Base-by-base conservation (phyloP, 1,140 invertebrate species). In the Pseudomyrmex flavicornis region DNA sequence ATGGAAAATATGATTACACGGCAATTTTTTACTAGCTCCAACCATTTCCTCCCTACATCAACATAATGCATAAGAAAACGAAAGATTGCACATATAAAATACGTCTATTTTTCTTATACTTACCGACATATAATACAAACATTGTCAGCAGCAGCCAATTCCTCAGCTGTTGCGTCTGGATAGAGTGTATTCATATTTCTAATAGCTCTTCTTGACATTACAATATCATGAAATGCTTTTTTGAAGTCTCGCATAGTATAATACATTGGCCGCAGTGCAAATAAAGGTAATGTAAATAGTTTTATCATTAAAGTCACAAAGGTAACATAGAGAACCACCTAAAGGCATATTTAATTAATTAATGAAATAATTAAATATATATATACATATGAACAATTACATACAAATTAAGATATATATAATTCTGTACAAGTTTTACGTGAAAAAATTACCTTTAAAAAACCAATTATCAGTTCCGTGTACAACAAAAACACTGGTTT, bases 1-100 rank as follows among this genome's bases (percentile, higher is more conserved):
- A 94, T 99, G 99, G 95, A 99, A 99, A 90, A 99, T 99, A 93
- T 99, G 99, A 94, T 99, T 99, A 95, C 99, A 99, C 0, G 99
- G 99, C 76, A 99, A 95, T 93, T 99, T 99, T 95, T 99, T 99
- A 2, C 98, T 98, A 58, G 97, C 97, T 94, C 95, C 93, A 48
- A 96, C 92, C 95, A 95, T 95, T 85, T 95, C 95, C 83, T 95
- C 95, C 48, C 95, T 95, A 48, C 56, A 68, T 69, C 68, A 75
- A 20, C 69, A 70, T 44, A 54, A 56, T n/a, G 9, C 3, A 62
- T 80, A 13, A 74, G 48, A 26, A 82, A 52, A 52, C 3, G 13
- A 52, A 52, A 52, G 1, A 56, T 17, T 17, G 13, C 46, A 70
- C 9, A 63, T 50, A 62, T 1, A 35, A 20, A 69, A 65, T 35